A percentile compares a stretch with the other conserved stretches of the same genome.
These are phyloP conservation scores for Erebia epiphron DNA, from an alignment of 2,888 invertebrate species.

Conservation along the genomic window DNA sequence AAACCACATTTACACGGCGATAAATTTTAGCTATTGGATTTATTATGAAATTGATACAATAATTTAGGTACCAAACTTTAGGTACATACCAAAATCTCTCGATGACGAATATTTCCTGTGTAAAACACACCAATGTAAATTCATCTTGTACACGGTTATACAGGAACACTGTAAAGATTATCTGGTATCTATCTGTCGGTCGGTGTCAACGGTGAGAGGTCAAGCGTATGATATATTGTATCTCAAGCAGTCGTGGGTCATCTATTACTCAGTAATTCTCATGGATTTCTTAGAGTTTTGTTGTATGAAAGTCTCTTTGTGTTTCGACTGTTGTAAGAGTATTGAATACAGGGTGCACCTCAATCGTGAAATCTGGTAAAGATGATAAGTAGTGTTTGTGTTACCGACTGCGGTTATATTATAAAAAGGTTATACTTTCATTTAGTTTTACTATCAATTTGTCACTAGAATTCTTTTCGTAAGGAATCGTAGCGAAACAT, in stretches of 20 bases:
- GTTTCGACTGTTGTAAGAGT: neutral
- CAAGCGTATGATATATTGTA: conserved; percentile 18
- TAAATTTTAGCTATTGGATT: too few species aligned
- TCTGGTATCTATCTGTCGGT: conserved; percentile 9
- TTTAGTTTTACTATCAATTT: too few species aligned
- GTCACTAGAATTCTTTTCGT: too few species aligned
- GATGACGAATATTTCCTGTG: neutral
- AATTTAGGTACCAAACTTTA: neutral
- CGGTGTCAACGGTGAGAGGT: conserved; percentile 20
- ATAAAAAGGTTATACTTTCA: too few species aligned
- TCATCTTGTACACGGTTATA: conserved; percentile 13
- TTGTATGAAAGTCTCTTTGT: neutral
- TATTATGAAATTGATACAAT: too few species aligned
- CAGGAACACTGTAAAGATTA: conserved; percentile 21
- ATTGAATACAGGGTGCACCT: neutral
- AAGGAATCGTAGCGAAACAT: too few species aligned
- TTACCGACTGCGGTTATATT: too few species aligned
- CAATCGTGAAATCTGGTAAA: too few species aligned
- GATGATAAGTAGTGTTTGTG: too few species aligned
- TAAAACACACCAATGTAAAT: conserved; percentile 4
- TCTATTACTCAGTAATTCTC: conserved; percentile 16
- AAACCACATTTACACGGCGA: too few species aligned
- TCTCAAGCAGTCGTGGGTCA: conserved; percentile 10
- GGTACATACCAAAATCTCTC: neutral
- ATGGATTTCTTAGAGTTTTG: conserved; percentile 11